Evolutionary conservation across 2,797 vertebrate genomes (phyloP).

Genomic region (Enteromius anoplus): DNA sequence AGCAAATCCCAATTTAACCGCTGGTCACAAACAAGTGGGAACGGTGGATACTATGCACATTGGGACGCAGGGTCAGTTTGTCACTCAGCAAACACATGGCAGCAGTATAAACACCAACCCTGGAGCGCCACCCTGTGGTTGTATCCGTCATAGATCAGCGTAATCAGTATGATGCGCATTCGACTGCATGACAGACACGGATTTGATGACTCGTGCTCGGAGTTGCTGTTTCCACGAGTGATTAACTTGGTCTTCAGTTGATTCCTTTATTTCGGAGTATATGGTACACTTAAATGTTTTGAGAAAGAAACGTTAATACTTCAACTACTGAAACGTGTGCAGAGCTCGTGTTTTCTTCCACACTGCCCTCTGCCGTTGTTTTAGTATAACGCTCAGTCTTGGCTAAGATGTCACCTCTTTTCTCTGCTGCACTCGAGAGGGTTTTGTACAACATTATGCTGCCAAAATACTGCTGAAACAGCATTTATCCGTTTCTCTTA

Average conservation of each 20-base stretch:
- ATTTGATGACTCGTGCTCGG: not conserved
- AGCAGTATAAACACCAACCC: not conserved
- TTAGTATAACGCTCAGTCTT: slow-evolving; percentile 29
- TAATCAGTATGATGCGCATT: not conserved
- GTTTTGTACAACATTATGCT: not conserved
- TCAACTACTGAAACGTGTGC: not conserved
- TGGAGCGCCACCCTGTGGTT: slow-evolving; percentile 38
- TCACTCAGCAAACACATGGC: not conserved
- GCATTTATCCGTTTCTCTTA: not conserved
- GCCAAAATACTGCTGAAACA: not conserved
- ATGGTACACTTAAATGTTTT: not conserved
- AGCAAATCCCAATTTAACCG: too few species aligned
- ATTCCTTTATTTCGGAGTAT: not conserved
- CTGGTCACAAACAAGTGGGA: too few species aligned
- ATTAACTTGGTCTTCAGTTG: not conserved
- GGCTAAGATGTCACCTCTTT: not conserved
- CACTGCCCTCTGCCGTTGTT: slow-evolving; percentile 59
- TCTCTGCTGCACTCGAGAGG: not conserved
- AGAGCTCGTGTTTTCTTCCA: not conserved
- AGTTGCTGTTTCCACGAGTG: not conserved
- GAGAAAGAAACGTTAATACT: not conserved
- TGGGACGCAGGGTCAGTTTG: too few species aligned
- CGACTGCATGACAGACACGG: not conserved
- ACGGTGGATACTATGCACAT: too few species aligned
- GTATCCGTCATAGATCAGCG: not conserved